Evolutionary conservation across 1,140 invertebrate genomes (phyloP).

Genomic region (Cryptotermes secundus): DNA sequence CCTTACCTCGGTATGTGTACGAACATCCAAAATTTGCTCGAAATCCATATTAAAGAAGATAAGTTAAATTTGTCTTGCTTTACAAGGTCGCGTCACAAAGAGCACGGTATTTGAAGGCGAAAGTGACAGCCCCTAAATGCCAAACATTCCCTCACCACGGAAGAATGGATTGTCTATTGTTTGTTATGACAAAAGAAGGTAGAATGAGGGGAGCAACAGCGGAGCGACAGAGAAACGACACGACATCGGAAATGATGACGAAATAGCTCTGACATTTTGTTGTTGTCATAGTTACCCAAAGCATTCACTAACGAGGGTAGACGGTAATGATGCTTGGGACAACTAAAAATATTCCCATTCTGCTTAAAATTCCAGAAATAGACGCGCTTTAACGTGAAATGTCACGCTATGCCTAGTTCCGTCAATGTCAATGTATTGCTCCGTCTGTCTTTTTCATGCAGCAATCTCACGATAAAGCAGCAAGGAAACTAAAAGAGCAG

Average conservation of each 20-base stretch:
- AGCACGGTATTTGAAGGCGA: not conserved
- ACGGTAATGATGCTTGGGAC: not conserved
- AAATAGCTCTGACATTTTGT: constrained; percentile 2
- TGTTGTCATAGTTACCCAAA: constrained; percentile 14
- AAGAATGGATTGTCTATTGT: not conserved
- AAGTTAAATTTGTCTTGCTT: too few relatives aligned
- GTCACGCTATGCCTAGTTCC: too few relatives aligned
- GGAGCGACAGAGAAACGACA: not conserved
- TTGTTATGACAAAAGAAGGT: not conserved
- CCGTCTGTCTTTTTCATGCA: too few relatives aligned
- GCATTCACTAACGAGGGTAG: constrained; percentile 9
- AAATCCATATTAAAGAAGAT: too few relatives aligned
- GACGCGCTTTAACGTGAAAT: not conserved
- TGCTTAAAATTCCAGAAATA: not conserved
- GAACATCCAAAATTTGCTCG: too few relatives aligned
- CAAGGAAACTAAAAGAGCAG: too few relatives aligned
- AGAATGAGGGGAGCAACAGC: not conserved
- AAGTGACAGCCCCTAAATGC: not conserved
- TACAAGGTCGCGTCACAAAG: not conserved
- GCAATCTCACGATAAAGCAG: too few relatives aligned
- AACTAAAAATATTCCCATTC: not conserved
- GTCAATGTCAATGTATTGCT: too few relatives aligned
- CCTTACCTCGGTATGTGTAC: too few relatives aligned
- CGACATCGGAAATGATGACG: not conserved
- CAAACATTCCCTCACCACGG: not conserved